Evolutionary conservation across 2,888 invertebrate species (phyloP), one percentile per base, ranked within the genome.

Genomic region (Mylabris sibirica): DNA sequence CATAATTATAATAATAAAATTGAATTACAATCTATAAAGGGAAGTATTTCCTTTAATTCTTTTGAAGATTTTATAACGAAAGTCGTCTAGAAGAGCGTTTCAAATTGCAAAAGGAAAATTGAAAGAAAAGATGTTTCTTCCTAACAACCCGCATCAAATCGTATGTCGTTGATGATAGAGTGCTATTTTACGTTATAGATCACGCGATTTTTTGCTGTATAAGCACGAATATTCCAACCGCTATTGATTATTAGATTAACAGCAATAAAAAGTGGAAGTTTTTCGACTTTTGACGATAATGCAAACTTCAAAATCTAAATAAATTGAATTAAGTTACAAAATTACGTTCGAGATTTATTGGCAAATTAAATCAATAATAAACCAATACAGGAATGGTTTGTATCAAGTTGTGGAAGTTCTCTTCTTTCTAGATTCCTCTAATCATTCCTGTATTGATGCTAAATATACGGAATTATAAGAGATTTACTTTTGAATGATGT

Each of bases 161-260:
- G 12, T 6, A 17, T 30, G 34, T 34, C 24, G 11, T 41, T 41
- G 61, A 34, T 61, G 61, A 61, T 61, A 20, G 20, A n/a, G 60
- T 60, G 9, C 60, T 60, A 30, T 9, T 30, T n/a, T 8, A 30
- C 30, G 60, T 60, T 14, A 2, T 60, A 30, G 30, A 60, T 30
- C 34, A 30, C 38, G 4, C 17, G 35, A 35, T 38, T 61, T 38
- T 34, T 17, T 41, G 61, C 34, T 38, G 38, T 30, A 60, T 22
- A 60, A 9, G 12, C 1, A 9, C 11, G 8, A 53, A 53, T 20
- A 22, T 11, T 30, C 30, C 22, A 53, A 22, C 49, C 60, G 20
- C 3, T 30, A 60, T 60, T 26, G 60, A 60, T 60, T 35, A 30
- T 14, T 30, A 9, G 34, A 35, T 17, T 20, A 35, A n/a, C 26